phyloP scores from a whole-genome alignment of 1,140 invertebrate genomes.

The Brachionus rubens region DNA sequence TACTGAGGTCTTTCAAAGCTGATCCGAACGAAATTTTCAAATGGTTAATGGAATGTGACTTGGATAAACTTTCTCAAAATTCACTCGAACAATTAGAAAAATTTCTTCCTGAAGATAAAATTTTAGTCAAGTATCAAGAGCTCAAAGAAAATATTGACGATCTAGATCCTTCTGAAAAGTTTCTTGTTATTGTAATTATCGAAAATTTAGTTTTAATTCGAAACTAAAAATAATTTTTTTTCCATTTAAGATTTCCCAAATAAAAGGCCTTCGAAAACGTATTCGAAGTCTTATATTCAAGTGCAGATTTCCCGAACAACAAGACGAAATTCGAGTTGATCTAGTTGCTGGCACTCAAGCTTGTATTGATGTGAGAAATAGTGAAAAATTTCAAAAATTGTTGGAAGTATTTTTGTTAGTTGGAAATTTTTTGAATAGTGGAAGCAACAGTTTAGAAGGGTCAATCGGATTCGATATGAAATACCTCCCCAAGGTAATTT shows the following conservation, averaged over 20 bases:
- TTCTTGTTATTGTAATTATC: constrained; percentile 79
- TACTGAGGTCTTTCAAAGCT: constrained; percentile 83
- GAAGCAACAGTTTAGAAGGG: constrained; percentile 80
- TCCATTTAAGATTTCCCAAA: constrained; percentile 66
- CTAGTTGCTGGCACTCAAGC: constrained; percentile 90
- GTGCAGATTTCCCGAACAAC: constrained; percentile 71
- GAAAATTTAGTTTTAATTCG: not conserved
- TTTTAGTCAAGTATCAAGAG: constrained; percentile 76
- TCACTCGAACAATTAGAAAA: constrained; percentile 75
- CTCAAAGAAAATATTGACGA: constrained; percentile 75
- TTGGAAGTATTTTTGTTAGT: constrained; percentile 82
- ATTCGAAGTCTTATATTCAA: constrained; percentile 86
- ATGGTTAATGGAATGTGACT: constrained; percentile 80
- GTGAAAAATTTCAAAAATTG: constrained; percentile 82
- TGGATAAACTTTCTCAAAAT: constrained; percentile 73
- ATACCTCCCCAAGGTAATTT: constrained; percentile 80
- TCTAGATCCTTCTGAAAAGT: constrained; percentile 87
- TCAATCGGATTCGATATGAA: constrained; percentile 94
- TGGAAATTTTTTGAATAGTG: constrained; percentile 92
- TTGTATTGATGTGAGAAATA: constrained; percentile 86
- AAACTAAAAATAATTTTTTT: not conserved
- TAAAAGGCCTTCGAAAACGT: constrained; percentile 81
- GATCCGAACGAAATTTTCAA: constrained; percentile 77
- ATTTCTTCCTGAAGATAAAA: constrained; percentile 82
- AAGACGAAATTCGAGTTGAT: constrained; percentile 61